Evolutionary conservation across 2,888 invertebrate genomes (phyloP).

Genomic region (Athripsodes cinereus): DNA sequence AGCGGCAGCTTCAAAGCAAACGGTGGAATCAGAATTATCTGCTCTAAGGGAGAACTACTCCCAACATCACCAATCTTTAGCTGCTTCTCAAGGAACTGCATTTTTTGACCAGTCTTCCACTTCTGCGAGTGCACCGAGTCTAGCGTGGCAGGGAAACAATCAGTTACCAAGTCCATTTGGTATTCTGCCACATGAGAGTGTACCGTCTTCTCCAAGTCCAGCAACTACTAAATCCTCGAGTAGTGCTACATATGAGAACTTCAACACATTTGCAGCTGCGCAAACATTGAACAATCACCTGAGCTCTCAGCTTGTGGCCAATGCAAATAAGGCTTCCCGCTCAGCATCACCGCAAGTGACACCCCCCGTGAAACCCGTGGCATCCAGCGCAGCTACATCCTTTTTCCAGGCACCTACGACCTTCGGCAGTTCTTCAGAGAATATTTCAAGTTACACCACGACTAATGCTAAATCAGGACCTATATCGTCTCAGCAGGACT

Average conservation of each 20-base stretch:
- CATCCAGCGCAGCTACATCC: constrained; percentile 50
- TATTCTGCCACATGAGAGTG: constrained; percentile 72
- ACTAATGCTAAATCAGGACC: constrained; percentile 52
- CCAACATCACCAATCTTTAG: constrained; percentile 46
- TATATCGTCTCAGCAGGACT: constrained; percentile 50
- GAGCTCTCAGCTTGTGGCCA: constrained; percentile 55
- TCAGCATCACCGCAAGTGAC: constrained; percentile 47
- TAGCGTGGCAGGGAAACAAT: constrained; percentile 70
- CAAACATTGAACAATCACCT: constrained; percentile 59
- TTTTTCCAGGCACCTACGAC: constrained; percentile 60
- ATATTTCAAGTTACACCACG: constrained; percentile 45
- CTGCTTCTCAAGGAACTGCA: constrained; percentile 52
- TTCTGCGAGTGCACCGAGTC: constrained; percentile 45
- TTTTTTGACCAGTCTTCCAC: constrained; percentile 63
- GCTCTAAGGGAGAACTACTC: constrained; percentile 55
- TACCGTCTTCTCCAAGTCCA: constrained; percentile 56
- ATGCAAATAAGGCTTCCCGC: constrained; percentile 49
- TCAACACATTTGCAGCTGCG: constrained; percentile 62
- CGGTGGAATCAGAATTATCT: constrained; percentile 53
- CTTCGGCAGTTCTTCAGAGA: constrained; percentile 54
- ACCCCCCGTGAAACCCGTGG: constrained; percentile 43
- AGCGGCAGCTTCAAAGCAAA: constrained; percentile 49
- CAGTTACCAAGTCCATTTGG: constrained; percentile 69
- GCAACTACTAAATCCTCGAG: constrained; percentile 54
- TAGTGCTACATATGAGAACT: constrained; percentile 56